Percentiles rank a stretch among this genome's conserved stretches.
Evolutionary conservation across 2,888 invertebrate species (phyloP).

Genomic region (Pantelozetes paolii): DNA sequence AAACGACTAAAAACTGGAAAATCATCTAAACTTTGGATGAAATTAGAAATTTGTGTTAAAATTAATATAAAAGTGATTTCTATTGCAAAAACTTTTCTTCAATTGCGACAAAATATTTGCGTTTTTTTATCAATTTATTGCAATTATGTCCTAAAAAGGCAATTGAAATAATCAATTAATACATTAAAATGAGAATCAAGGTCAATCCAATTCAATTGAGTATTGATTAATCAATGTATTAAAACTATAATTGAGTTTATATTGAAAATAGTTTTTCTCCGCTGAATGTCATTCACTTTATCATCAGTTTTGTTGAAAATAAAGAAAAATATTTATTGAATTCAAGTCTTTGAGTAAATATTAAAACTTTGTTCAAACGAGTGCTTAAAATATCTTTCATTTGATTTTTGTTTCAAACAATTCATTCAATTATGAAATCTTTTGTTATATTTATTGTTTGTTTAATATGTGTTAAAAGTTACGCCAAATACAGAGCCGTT

Average conservation of each 20-base stretch:
- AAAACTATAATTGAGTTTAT: too few relatives aligned
- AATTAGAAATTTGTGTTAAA: constrained; percentile 4
- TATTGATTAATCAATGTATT: too few relatives aligned
- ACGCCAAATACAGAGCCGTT: constrained; percentile 8
- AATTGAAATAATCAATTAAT: not conserved
- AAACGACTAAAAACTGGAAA: not conserved
- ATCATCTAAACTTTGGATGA: not conserved
- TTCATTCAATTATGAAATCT: too few relatives aligned
- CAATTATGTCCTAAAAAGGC: too few relatives aligned
- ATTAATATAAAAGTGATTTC: too few relatives aligned
- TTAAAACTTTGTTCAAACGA: too few relatives aligned
- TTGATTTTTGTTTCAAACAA: too few relatives aligned
- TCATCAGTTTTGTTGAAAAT: not conserved
- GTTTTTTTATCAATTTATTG: too few relatives aligned
- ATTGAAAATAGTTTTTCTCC: too few relatives aligned
- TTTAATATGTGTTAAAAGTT: not conserved
- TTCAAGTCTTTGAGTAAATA: not conserved
- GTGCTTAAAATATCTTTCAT: too few relatives aligned
- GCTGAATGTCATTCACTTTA: not conserved
- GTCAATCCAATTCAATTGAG: not conserved
- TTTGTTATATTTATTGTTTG: not conserved
- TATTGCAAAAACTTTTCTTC: too few relatives aligned
- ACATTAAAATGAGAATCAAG: not conserved
- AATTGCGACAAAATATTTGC: too few relatives aligned
- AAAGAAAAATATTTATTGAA: not conserved